Percentiles rank a stretch among this genome's conserved stretches.
phyloP scores from a whole-genome alignment of 2,113 vertebrate genomes.

The Machaerirhynchus nigripectus region DNA sequence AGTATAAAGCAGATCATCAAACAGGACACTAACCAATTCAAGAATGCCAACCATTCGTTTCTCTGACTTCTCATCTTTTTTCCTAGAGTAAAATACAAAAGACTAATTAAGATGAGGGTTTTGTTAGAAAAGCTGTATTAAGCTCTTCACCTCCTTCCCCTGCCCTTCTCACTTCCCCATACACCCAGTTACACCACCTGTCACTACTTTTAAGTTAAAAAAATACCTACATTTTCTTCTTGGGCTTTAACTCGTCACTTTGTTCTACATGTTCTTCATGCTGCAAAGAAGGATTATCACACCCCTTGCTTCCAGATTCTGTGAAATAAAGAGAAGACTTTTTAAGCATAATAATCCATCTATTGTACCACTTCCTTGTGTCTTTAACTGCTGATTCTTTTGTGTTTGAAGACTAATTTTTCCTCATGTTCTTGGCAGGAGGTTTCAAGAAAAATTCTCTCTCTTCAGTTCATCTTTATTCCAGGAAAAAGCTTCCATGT shows the following conservation, averaged over 20 bases:
- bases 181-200: accelerated
- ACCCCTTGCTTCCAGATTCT: background rate
- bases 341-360: background rate
- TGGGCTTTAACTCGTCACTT: background rate
- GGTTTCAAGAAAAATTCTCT: background rate
- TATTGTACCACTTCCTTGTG: background rate
- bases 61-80: slow-evolving; percentile 5
- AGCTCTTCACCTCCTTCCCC: background rate
- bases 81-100: slow-evolving; percentile 12
- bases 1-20: background rate
- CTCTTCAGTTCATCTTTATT: background rate
- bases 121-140: background rate
- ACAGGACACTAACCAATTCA: slow-evolving; percentile 58
- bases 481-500: background rate
- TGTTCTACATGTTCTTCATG: slow-evolving; percentile 13
- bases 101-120: background rate
- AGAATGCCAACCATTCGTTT: slow-evolving; percentile 39
- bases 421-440: background rate
- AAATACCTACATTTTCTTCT: background rate
- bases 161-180: background rate
- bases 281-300: slow-evolving; percentile 34
- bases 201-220: background rate
- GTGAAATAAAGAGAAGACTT: background rate
- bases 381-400: background rate
- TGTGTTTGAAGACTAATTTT: background rate